Percentiles rank a stretch among this genome's conserved stretches.
phyloP scores from a whole-genome alignment of 2,888 invertebrate genomes.

The Ypsolopha scabrella region DNA sequence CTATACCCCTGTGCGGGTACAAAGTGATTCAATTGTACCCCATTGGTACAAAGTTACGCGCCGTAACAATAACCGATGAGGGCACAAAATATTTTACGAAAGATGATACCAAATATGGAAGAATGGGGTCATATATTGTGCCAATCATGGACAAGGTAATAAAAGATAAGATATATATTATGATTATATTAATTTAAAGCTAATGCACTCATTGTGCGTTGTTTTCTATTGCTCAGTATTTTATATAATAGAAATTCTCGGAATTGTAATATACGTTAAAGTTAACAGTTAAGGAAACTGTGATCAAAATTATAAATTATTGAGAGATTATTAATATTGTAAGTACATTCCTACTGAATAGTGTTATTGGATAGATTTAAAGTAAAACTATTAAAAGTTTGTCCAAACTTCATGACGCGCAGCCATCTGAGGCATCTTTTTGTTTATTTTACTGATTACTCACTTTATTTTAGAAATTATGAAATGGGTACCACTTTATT shows the following conservation, averaged over 20 bases:
- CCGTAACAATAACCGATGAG: constrained; percentile 13
- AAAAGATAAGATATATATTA: constrained; percentile 53
- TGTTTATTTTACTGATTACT: no score
- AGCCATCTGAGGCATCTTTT: no score
- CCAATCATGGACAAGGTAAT: constrained; percentile 64
- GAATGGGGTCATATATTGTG: constrained; percentile 54
- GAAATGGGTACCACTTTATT: no score
- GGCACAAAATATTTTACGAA: neutral
- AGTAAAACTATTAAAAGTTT: constrained; percentile 53
- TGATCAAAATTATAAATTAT: constrained; percentile 71
- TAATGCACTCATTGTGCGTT: constrained; percentile 53
- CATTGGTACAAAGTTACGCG: constrained; percentile 3
- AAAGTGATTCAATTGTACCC: no score
- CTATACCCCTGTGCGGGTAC: no score
- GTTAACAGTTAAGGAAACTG: constrained; percentile 68
- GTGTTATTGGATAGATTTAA: constrained; percentile 34
- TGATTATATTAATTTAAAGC: constrained; percentile 53
- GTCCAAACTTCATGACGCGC: constrained; percentile 25
- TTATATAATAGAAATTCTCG: constrained; percentile 54
- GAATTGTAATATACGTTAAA: constrained; percentile 66
- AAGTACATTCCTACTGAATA: constrained; percentile 66
- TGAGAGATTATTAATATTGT: constrained; percentile 67
- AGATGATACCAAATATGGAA: constrained; percentile 57
- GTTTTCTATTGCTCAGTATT: constrained; percentile 69
- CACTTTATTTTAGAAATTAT: no score